A percentile compares a stretch with the other conserved stretches of the same genome.
Evolutionary conservation across 2,113 vertebrate species (phyloP).

Genomic region (Mystacornis crossleyi): DNA sequence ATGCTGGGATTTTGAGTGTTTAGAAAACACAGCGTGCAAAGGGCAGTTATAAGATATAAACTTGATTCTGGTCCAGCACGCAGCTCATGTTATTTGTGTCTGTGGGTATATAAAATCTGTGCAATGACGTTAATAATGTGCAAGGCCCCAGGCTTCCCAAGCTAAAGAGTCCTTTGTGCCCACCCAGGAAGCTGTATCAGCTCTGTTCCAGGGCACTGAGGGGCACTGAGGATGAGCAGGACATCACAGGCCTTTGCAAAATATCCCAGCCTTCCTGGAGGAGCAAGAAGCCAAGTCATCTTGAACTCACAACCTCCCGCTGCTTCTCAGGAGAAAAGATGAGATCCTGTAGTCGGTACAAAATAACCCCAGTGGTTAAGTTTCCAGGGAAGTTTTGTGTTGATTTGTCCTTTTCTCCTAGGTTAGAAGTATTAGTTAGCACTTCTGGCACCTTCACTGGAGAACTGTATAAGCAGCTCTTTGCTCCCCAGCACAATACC

Average conservation of each 20-base stretch:
- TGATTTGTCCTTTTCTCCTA: neutral
- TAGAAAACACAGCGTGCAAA: neutral
- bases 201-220: neutral
- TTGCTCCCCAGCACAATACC: neutral
- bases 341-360: neutral
- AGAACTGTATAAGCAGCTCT: neutral
- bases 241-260: neutral
- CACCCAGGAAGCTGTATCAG: neutral
- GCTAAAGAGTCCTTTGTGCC: neutral
- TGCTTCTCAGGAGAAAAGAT: neutral
- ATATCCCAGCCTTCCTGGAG: neutral
- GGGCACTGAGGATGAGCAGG: neutral
- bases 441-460: neutral
- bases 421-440: neutral
- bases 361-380: neutral
- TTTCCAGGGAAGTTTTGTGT: neutral
- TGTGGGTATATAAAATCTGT: neutral
- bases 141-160: neutral
- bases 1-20: neutral
- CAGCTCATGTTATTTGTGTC: neutral
- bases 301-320: neutral
- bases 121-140: rapidly evolving
- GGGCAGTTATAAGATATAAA: neutral
- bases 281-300: neutral
- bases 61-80: neutral